A percentile compares a stretch with the other conserved stretches of the same genome.
phyloP scores from a whole-genome alignment of 2,888 invertebrate genomes.

The Sinentomon sp. region DNA sequence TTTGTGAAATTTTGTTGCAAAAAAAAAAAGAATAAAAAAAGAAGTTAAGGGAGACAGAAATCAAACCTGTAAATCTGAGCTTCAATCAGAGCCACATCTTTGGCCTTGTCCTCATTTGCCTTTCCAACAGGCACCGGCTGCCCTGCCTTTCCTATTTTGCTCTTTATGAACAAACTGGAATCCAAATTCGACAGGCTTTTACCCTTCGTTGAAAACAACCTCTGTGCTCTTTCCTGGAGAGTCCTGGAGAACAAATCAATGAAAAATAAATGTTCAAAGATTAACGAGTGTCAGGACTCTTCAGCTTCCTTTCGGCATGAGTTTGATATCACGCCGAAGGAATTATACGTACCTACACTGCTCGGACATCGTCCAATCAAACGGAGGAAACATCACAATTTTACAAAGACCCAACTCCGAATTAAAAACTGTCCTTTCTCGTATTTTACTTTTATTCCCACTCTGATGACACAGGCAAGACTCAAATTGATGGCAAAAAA shows the following conservation, averaged over 20 bases:
- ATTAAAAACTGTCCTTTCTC: too few species aligned
- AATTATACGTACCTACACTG: too few species aligned
- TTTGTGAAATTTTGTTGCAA: too few species aligned
- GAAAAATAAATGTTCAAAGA: conserved; percentile 2
- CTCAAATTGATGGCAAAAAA: too few species aligned
- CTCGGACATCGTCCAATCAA: too few species aligned
- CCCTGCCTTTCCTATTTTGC: conserved; percentile 37
- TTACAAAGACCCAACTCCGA: too few species aligned
- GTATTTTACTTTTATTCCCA: too few species aligned
- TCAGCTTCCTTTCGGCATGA: too few species aligned
- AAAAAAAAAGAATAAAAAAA: conserved; percentile 6
- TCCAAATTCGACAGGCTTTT: conserved; percentile 55
- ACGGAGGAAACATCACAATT: too few species aligned
- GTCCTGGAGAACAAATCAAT: conserved; percentile 28
- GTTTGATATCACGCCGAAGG: too few species aligned
- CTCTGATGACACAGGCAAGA: too few species aligned
- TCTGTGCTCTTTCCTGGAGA: conserved; percentile 82
- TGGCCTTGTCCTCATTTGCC: conserved; percentile 37
- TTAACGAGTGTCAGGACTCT: conserved; percentile 1
- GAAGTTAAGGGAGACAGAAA: too few species aligned
- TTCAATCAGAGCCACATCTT: conserved; percentile 64
- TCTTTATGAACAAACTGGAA: conserved; percentile 68
- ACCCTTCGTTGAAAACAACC: conserved; percentile 86
- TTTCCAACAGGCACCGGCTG: conserved; percentile 26
- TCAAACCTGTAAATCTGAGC: conserved; percentile 55